Evolutionary conservation across 2,888 invertebrate species (phyloP).

Genomic region (Villa cingulata): DNA sequence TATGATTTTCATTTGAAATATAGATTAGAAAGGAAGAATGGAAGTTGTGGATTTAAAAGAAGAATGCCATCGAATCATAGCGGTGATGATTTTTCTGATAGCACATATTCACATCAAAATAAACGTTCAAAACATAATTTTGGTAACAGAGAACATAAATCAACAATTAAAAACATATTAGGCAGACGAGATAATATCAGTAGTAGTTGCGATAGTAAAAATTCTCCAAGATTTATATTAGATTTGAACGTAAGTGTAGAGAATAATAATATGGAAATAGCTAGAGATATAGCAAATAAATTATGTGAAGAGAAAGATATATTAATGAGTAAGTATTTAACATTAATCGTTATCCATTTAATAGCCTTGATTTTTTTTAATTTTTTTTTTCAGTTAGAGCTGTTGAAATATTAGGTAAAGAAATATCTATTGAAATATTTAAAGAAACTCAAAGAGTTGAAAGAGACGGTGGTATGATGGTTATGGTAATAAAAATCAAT

Average conservation of each 20-base stretch:
- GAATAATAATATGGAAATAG: slow-evolving; percentile 46
- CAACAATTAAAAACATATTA: slow-evolving; percentile 21
- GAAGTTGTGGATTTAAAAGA: slow-evolving; percentile 22
- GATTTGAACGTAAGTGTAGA: slow-evolving; percentile 43
- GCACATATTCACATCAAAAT: slow-evolving; percentile 18
- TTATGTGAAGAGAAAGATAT: slow-evolving; percentile 59
- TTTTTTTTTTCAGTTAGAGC: slow-evolving; percentile 43
- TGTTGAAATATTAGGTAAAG: slow-evolving; percentile 55
- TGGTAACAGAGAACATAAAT: slow-evolving; percentile 15
- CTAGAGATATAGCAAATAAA: slow-evolving; percentile 58
- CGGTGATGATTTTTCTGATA: slow-evolving; percentile 24
- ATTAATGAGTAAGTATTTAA: slow-evolving; percentile 49
- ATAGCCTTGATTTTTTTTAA: background rate
- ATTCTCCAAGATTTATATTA: slow-evolving; percentile 36
- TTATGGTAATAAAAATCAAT: slow-evolving; percentile 44
- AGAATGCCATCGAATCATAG: slow-evolving; percentile 22
- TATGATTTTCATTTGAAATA: slow-evolving; percentile 57
- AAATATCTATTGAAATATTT: slow-evolving; percentile 59
- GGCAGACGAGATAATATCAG: slow-evolving; percentile 27
- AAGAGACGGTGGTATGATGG: slow-evolving; percentile 72
- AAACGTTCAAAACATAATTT: slow-evolving; percentile 20
- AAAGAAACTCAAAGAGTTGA: slow-evolving; percentile 71
- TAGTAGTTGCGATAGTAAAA: slow-evolving; percentile 40
- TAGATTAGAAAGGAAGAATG: slow-evolving; percentile 43
- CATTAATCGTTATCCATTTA: no score